Base-by-base conservation (phyloP, 2,888 invertebrate species). In the Saturnia pavonia region DNA sequence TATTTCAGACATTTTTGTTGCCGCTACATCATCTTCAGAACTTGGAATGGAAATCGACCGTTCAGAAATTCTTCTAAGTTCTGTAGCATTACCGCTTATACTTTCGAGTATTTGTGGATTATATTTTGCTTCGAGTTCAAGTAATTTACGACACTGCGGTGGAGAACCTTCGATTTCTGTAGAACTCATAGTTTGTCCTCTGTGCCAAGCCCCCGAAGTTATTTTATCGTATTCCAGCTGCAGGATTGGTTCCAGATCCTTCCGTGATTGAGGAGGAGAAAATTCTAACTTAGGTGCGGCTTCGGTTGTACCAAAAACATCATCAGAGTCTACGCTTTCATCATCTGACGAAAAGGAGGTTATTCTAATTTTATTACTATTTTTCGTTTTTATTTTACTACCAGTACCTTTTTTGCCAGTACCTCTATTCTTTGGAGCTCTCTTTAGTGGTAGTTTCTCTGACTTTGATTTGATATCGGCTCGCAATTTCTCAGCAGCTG, bases 111-210 rank as follows among this genome's bases (percentile, higher is more conserved):
- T 94, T 79, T 95, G 95, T 48, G 94, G 94, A 77, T 96, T 95
- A 78, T 96, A 96, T 73, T 96, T 96, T 75, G 95, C 96, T 86
- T 95, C 95, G 1, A 95, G 86, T 77, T 95, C 95, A 1, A 95
- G 95, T 45, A 95, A 82, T 76, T 96, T 96, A 9, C 96, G 91
- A 75, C 96, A 96, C 77, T 96, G 96, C 0, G 96, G 96, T 0
- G 96, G 96, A 0, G 96, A 96, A 0, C 96, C 96, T 86, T 96
- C 96, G 9, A 96, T 96, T 93, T 96, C 96, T 0, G 96, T 96
- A 0, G 96, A 96, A 77, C 96, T 96, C 96, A 96, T 96, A 0
- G 96, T 96, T 87, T 96, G 96, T 0, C 95, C 95, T 76, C 95
- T 92, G 70, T 95, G 95, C 95, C 95, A 95, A 42, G 95, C 95